These are phyloP conservation scores for Drepana falcataria DNA, from an alignment of 2,888 invertebrate genomes.

Conservation along the genomic window DNA sequence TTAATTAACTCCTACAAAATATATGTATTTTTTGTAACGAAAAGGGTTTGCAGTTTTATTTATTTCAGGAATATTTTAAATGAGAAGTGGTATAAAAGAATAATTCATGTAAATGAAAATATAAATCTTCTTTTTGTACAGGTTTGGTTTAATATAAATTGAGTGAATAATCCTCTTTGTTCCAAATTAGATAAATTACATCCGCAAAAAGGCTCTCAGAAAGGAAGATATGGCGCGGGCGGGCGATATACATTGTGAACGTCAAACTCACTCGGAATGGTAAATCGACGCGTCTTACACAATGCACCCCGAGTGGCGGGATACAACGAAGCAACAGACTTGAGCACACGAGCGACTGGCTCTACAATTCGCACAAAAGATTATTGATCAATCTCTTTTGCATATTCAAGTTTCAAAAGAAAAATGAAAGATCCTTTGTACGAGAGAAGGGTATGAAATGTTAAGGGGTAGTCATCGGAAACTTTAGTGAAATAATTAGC, in stretches of 20 bases:
- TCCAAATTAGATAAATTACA: slow-evolving; percentile 70
- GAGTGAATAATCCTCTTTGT: slow-evolving; percentile 54
- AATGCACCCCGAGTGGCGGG: slow-evolving; percentile 23
- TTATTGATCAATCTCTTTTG: neutral
- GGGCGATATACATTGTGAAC: slow-evolving; percentile 63
- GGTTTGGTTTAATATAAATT: slow-evolving; percentile 18
- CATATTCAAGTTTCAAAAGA: no score
- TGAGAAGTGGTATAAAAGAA: neutral
- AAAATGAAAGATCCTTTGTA: no score
- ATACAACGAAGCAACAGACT: slow-evolving; percentile 6
- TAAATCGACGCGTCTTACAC: slow-evolving; percentile 55
- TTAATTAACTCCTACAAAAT: no score
- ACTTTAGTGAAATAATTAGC: no score
- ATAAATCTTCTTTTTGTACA: neutral
- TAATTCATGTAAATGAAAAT: neutral
- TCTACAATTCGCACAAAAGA: slow-evolving; percentile 2
- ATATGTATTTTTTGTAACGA: neutral
- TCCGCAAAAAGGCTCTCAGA: slow-evolving; percentile 59
- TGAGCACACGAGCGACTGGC: slow-evolving; percentile 18
- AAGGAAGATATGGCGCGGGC: slow-evolving; percentile 48
- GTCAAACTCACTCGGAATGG: slow-evolving; percentile 64
- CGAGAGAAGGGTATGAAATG: no score
- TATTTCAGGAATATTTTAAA: neutral
- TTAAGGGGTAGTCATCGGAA: no score
- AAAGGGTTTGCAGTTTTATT: neutral